Evolutionary conservation across 2,113 vertebrate species (phyloP).

Genomic region (Promerops cafer): DNA sequence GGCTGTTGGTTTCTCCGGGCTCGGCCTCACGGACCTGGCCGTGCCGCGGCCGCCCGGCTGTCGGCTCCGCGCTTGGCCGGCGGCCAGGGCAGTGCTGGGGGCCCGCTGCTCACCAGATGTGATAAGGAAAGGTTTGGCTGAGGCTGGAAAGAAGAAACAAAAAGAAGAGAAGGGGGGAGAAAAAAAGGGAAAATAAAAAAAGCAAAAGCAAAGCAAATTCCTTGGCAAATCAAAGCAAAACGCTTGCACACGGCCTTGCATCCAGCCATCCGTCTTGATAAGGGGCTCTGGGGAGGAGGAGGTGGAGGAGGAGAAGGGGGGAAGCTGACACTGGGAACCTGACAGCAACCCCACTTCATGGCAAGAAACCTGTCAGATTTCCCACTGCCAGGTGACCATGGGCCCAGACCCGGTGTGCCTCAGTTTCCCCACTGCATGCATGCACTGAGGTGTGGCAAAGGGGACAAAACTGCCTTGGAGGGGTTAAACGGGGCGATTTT

Average conservation of each 20-base stretch:
- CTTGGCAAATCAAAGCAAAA: constrained; percentile 30
- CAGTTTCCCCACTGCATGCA: background rate
- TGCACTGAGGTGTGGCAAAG: rapidly evolving
- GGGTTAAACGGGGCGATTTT: background rate
- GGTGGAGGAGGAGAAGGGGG: background rate
- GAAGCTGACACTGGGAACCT: background rate
- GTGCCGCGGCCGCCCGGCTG: background rate
- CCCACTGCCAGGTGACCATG: background rate
- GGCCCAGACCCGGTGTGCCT: background rate
- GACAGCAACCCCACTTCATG: rapidly evolving
- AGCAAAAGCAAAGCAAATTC: constrained; percentile 25
- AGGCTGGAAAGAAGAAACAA: background rate
- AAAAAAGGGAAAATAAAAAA: background rate
- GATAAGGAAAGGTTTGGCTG: constrained; percentile 11
- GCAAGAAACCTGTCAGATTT: rapidly evolving
- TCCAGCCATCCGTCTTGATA: background rate
- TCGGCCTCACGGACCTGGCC: background rate
- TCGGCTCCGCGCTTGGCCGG: background rate
- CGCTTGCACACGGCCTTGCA: background rate
- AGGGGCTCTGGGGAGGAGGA: background rate
- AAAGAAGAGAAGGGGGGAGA: rapidly evolving
- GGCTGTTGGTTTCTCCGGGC: rapidly evolving
- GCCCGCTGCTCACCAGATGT: constrained; percentile 31
- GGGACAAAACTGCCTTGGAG: background rate
- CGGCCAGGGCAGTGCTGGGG: background rate